These are phyloP conservation scores for Tetragonula carbonaria DNA, from an alignment of 2,888 invertebrate species.

Conservation along the genomic window DNA sequence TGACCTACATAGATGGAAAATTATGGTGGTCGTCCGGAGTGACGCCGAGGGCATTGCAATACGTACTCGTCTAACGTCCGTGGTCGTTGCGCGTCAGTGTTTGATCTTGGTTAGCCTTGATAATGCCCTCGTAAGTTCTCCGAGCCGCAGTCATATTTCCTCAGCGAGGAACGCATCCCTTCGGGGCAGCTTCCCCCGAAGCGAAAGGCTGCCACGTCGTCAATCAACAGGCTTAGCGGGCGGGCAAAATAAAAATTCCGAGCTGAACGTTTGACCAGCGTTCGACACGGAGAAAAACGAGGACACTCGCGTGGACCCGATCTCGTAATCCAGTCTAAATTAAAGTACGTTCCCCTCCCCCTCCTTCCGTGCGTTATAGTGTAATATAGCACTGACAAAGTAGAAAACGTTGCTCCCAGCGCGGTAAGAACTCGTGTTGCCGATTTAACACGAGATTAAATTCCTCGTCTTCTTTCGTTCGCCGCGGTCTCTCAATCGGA, in stretches of 20 bases:
- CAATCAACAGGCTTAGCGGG: constrained; percentile 4
- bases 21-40: constrained; percentile 64
- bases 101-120: constrained; percentile 60
- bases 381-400: not conserved
- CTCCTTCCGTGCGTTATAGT: too few relatives aligned
- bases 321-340: not conserved
- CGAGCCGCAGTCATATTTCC: constrained; percentile 46
- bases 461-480: not conserved
- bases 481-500: constrained; percentile 1
- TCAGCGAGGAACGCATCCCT: not conserved
- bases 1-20: constrained; percentile 71
- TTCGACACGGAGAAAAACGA: too few relatives aligned
- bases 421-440: not conserved
- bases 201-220: constrained; percentile 17
- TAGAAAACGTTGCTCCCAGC: not conserved
- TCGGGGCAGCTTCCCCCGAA: not conserved
- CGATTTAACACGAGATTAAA: constrained; percentile 8
- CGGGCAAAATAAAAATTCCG: constrained; percentile 4
- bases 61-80: constrained; percentile 35
- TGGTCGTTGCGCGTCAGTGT: constrained; percentile 39
- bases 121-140: constrained; percentile 52
- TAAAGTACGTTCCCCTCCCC: not conserved
- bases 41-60: constrained; percentile 48
- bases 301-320: not conserved
- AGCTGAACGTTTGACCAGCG: not conserved